Conservation (phyloP, 2,113 vertebrate species). For the Solenodon paradoxus region DNA sequence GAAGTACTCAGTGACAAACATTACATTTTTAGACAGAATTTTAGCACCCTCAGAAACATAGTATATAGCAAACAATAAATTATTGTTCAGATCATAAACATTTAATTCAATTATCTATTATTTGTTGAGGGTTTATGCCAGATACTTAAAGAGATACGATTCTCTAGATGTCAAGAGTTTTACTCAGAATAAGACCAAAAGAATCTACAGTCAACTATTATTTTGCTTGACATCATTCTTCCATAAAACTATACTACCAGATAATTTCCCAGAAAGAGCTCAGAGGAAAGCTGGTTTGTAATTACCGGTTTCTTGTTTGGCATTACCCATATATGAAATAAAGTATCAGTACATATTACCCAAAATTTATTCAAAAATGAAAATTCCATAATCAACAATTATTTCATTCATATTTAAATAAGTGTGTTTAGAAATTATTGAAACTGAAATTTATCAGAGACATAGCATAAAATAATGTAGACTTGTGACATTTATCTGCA, state of each 20-base stretch:
- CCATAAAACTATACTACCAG: neutral
- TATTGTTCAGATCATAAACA: neutral
- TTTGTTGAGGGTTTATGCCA: neutral
- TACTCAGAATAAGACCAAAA: neutral
- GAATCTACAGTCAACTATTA: neutral
- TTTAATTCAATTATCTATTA: neutral
- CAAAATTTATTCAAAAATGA: neutral
- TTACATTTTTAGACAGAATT: neutral
- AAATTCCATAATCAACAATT: neutral
- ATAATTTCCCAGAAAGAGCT: neutral
- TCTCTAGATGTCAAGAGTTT: neutral
- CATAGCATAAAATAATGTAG: neutral
- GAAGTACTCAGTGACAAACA: neutral
- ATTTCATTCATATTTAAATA: neutral
- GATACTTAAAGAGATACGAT: neutral
- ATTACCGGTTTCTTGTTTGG: neutral
- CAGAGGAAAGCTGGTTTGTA: neutral
- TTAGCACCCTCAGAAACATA: neutral
- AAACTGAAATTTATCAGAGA: neutral
- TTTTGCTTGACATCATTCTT: neutral
- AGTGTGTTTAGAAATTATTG: neutral
- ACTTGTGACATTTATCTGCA: neutral
- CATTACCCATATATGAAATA: neutral
- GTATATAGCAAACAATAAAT: neutral
- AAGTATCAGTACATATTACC: neutral